Base-by-base conservation (phyloP, 2,888 invertebrate species). In the Coleophora flavipennella region DNA sequence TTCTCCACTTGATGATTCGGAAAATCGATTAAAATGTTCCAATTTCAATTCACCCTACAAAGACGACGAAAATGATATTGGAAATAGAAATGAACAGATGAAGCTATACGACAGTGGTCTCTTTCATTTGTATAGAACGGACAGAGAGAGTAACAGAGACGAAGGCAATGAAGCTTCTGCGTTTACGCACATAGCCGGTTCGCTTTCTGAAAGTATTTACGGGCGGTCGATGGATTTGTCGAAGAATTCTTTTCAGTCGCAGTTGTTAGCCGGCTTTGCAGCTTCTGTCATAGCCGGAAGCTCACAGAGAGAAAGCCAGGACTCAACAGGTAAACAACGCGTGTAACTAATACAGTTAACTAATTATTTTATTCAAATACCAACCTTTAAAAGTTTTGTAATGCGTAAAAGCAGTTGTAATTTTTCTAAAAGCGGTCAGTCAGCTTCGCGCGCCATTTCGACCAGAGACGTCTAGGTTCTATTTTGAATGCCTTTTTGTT, bases 251-350 rank as follows among this genome's bases (percentile, higher is more conserved):
- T 78, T 86, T 40, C 84, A 81, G 49, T 74, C 78, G 1, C 84
- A 84, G 44, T 45, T 85, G 33, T 47, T 85, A 36, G 85, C 80
- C 27, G 80, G 81, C 0, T 80, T 84, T 42, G 74, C 65, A 4
- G 74, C 81, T 1, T 76, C 83, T 0, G 81, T 78, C 1, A 84
- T 84, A 42, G 80, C 81, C 31, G 77, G 80, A 1, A 72, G 50
- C 20, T 62, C 78, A 12, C 83, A 77, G 42, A 64, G 80, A 25
- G 79, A 79, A 20, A 20, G 6, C 20, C 20, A 20, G 20, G 20
- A 20, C 20, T 4, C 20, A 20, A 20, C 20, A 20, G 20, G 20
- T 20, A 20, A 20, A 20, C 20, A 20, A 20, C 6, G 3, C 20
- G 20, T 4, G 20, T 20, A 20, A 20, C 6, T n/a, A n/a, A n/a